Percentiles rank a stretch among this genome's conserved stretches.
phyloP scores from a whole-genome alignment of 1,140 invertebrate genomes.

The Drosophila equinoxialis region DNA sequence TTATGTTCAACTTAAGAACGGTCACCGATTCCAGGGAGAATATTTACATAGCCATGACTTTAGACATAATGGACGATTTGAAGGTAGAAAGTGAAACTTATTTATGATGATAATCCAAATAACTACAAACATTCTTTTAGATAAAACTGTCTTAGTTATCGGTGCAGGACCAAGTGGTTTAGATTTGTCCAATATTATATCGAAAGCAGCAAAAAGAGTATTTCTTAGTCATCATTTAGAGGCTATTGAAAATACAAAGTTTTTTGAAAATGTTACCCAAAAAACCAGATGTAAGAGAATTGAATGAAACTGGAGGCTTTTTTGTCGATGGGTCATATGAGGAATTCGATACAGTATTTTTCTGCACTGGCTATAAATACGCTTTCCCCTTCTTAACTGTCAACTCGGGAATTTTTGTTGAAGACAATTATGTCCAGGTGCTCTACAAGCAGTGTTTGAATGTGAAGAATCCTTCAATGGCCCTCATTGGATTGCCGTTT shows the following conservation, averaged over 20 bases:
- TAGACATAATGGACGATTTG: slow-evolving; percentile 88
- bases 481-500: slow-evolving; percentile 91
- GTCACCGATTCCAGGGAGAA: slow-evolving; percentile 87
- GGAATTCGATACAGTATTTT: slow-evolving; percentile 88
- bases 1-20: slow-evolving; percentile 86
- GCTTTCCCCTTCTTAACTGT: slow-evolving; percentile 91
- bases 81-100: slow-evolving; percentile 67
- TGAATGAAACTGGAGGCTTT: slow-evolving; percentile 84
- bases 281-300: slow-evolving; percentile 86
- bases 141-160: slow-evolving; percentile 87
- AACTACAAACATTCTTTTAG: slow-evolving; percentile 22
- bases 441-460: slow-evolving; percentile 95
- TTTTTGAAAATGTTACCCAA: slow-evolving; percentile 87
- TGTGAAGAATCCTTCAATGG: slow-evolving; percentile 89
- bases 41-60: slow-evolving; percentile 94
- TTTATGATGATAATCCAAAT: no score
- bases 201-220: slow-evolving; percentile 86
- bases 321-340: slow-evolving; percentile 87
- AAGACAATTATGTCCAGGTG: slow-evolving; percentile 91
- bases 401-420: slow-evolving; percentile 88
- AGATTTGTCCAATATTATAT: slow-evolving; percentile 92
- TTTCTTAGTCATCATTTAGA: slow-evolving; percentile 88
- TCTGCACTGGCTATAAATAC: slow-evolving; percentile 93
- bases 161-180: slow-evolving; percentile 95
- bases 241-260: slow-evolving; percentile 85